A percentile compares a stretch with the other conserved stretches of the same genome.
Evolutionary conservation across 2,888 invertebrate species (phyloP).

Genomic region (Diachrysia chrysitis): DNA sequence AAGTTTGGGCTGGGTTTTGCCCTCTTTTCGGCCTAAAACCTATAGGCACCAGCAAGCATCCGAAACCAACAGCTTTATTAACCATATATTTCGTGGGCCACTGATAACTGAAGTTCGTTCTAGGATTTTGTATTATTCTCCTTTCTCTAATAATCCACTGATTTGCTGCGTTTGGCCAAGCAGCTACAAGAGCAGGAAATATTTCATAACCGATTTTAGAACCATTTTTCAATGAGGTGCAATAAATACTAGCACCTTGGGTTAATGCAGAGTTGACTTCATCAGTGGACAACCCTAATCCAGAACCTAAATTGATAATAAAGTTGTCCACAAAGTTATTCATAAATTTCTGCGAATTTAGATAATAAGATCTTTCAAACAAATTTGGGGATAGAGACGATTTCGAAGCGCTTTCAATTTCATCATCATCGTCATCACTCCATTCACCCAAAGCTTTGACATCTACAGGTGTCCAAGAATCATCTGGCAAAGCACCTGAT

Average conservation of each 20-base stretch:
- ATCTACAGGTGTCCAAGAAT: constrained; percentile 85
- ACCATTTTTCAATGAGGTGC: constrained; percentile 83
- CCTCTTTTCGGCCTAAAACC: constrained; percentile 91
- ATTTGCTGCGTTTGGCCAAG: constrained; percentile 92
- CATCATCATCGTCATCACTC: constrained; percentile 83
- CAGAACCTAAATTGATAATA: constrained; percentile 88
- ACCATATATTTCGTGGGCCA: constrained; percentile 93
- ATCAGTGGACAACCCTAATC: constrained; percentile 88
- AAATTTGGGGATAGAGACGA: constrained; percentile 74
- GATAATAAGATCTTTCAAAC: constrained; percentile 85
- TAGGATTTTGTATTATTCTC: constrained; percentile 87
- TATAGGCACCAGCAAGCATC: constrained; percentile 92
- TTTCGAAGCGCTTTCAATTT: constrained; percentile 70
- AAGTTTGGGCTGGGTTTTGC: constrained; percentile 89
- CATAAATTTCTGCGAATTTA: constrained; percentile 92
- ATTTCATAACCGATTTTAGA: constrained; percentile 90
- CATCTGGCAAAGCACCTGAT: constrained; percentile 86
- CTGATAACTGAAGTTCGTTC: constrained; percentile 89
- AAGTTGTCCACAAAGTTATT: constrained; percentile 91
- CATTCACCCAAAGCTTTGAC: constrained; percentile 77
- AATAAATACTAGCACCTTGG: constrained; percentile 92
- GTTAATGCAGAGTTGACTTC: constrained; percentile 88
- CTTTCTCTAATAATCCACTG: constrained; percentile 91
- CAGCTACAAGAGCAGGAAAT: constrained; percentile 91
- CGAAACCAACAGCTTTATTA: constrained; percentile 90